A percentile compares a stretch with the other conserved stretches of the same genome.
phyloP scores from a whole-genome alignment of 2,113 vertebrate genomes.

The Pyxicephalus adspersus region DNA sequence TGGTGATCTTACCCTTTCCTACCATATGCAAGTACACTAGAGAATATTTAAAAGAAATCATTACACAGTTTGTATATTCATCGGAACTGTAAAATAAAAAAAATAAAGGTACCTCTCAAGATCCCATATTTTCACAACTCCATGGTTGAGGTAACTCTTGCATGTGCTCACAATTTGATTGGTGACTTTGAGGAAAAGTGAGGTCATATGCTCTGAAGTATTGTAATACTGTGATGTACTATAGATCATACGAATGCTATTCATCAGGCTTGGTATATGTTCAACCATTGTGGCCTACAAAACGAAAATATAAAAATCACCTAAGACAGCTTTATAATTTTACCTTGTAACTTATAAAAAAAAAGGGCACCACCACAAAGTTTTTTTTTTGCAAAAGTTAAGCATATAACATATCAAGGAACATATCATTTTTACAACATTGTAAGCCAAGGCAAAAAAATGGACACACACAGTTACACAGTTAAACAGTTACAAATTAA shows the following conservation, averaged over 20 bases:
- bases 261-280: constrained; percentile 76
- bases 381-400: not conserved
- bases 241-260: constrained; percentile 75
- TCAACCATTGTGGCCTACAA: constrained; percentile 69
- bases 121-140: constrained; percentile 78
- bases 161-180: constrained; percentile 82
- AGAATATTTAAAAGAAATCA: not conserved
- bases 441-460: too few relatives aligned
- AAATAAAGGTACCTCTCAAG: constrained; percentile 70
- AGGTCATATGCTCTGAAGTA: constrained; percentile 79
- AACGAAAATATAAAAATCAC: not conserved
- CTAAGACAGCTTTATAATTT: not conserved
- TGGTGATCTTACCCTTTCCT: not conserved
- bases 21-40: not conserved
- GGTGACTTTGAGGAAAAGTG: constrained; percentile 83
- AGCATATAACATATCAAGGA: too few relatives aligned
- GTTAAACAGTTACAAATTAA: too few relatives aligned
- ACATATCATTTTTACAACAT: too few relatives aligned
- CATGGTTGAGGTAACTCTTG: constrained; percentile 72
- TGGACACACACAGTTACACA: too few relatives aligned
- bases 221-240: constrained; percentile 77
- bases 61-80: not conserved
- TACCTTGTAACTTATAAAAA: too few relatives aligned
- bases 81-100: not conserved
- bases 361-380: not conserved